phyloP scores from a whole-genome alignment of 1,140 invertebrate genomes.

The Pachyrhynchus sulphureomaculatus region DNA sequence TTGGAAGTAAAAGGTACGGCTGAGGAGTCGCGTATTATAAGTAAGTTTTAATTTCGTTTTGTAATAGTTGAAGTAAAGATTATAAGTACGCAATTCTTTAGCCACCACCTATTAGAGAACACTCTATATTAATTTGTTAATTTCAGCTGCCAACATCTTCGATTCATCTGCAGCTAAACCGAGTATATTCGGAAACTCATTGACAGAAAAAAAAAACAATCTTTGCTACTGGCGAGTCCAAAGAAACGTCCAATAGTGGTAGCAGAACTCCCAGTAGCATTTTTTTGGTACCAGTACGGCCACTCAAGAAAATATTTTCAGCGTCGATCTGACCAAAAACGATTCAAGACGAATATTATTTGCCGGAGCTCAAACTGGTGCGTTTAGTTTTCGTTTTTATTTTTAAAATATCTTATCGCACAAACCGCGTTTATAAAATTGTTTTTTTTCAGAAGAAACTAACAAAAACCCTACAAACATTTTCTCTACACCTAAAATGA shows the following conservation, averaged over 20 bases:
- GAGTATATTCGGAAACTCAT: conserved; percentile 14
- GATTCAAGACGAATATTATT: conserved; percentile 8
- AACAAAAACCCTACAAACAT: neutral
- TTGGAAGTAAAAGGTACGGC: neutral
- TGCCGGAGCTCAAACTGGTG: neutral
- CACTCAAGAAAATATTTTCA: conserved; percentile 5
- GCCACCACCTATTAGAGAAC: no score
- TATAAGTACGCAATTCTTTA: no score
- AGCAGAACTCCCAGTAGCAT: no score
- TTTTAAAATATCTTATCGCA: no score
- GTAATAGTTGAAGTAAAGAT: no score
- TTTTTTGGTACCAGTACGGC: no score
- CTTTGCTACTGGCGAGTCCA: neutral
- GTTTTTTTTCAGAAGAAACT: no score
- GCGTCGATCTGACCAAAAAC: neutral
- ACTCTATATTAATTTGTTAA: no score
- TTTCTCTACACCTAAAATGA: neutral
- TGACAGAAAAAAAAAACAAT: neutral
- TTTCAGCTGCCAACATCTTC: neutral
- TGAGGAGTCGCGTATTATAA: neutral
- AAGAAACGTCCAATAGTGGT: no score
- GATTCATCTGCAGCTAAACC: neutral
- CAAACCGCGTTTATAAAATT: no score
- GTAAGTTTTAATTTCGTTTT: no score
- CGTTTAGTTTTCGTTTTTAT: no score